Base-by-base conservation (phyloP, 2,888 invertebrate genomes). In the Lampropteryx suffumata region DNA sequence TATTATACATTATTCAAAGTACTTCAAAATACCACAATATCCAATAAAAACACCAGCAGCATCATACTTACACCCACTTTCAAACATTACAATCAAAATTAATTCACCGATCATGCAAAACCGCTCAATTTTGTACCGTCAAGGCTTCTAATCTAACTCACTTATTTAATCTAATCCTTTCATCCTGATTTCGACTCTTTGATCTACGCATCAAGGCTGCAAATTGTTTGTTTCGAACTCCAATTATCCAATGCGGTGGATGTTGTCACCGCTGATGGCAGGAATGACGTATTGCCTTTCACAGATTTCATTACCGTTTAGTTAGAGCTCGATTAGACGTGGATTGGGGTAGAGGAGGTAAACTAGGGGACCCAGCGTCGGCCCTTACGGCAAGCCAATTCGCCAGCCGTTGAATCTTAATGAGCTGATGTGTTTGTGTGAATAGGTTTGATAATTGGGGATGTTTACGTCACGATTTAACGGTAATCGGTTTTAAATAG, bases 301-400 rank as follows among this genome's bases (percentile, higher is more conserved):
- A 51, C 41, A 56, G 45, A 54, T 59, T 57, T 59, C 54, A 59
- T 57, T 59, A 59, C 47, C 51, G 52, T 55, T 57, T 54, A 56
- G 53, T 56, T 51, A 44, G 44, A 37, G 36, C 39, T 7, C 43
- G 59, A 56, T 55, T 53, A 50, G 36, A 39, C 8, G 29, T 13
- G 41, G 45, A 37, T 55, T 30, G 30, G 28, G 45, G 35, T 46
- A 36, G 24, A 37, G 28, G 28, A 37, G 43, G 43, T 26, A 46
- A 7, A 55, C 40, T 26, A 40, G 17, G 34, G 50, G 53, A 0
- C 48, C 56, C 14, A 49, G 21, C 9, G 10, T 10, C 13, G 49
- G 17, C 34, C 56, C 59, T 42, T 59, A 56, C 27, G 59, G 47
- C 26, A 45, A 30, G 34, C 50, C 44, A 12, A 28, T 14, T 14